Evolutionary conservation across 2,888 invertebrate genomes (phyloP).

Genomic region (Oxystoma pomonae): DNA sequence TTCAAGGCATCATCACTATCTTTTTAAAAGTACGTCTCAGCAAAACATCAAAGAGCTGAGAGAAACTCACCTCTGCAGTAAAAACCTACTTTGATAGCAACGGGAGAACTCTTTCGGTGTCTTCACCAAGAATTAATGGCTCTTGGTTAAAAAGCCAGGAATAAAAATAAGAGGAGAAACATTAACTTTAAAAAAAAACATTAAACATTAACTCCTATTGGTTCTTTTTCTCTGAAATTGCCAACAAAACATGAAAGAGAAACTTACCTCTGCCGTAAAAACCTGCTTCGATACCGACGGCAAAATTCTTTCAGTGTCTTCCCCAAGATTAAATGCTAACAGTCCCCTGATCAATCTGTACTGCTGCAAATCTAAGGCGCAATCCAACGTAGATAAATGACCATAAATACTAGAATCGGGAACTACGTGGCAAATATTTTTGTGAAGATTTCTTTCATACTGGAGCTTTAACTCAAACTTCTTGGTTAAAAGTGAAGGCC

Average conservation of each 20-base stretch:
- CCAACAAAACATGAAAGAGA: no score
- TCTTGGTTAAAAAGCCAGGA: background rate
- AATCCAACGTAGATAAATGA: constrained; percentile 78
- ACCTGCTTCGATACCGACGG: constrained; percentile 40
- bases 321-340: constrained; percentile 85
- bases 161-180: no score
- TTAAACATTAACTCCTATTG: no score
- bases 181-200: no score
- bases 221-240: no score
- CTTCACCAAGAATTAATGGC: no score
- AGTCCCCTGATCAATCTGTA: constrained; percentile 86
- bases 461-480: constrained; percentile 76
- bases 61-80: no score
- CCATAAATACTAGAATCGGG: constrained; percentile 85
- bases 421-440: constrained; percentile 51
- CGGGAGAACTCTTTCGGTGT: no score
- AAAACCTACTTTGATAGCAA: no score
- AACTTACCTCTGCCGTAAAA: constrained; percentile 36
- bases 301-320: constrained; percentile 66
- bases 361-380: constrained; percentile 76
- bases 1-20: no score
- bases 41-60: no score
- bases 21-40: no score
- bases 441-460: constrained; percentile 78
- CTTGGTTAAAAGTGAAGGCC: constrained; percentile 72